Evolutionary conservation across 2,113 vertebrate genomes (phyloP).

Genomic region (Thermophis baileyi): DNA sequence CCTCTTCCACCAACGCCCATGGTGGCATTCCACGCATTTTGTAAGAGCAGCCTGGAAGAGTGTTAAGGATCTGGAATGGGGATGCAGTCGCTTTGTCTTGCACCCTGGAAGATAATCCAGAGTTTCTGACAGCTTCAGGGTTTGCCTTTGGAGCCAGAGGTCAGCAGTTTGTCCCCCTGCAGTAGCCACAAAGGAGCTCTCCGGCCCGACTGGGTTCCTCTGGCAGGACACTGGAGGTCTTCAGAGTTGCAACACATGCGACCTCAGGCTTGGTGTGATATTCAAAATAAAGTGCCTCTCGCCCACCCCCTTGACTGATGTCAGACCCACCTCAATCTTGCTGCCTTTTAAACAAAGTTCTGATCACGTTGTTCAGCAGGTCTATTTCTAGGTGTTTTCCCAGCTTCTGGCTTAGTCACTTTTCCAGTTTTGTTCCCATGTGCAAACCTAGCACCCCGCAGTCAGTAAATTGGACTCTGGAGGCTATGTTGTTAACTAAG

Average conservation of each 20-base stretch:
- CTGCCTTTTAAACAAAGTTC: not conserved
- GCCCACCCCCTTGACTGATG: not conserved
- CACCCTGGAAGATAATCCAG: not conserved
- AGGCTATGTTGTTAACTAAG: not conserved
- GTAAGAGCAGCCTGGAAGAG: not conserved
- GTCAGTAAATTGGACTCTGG: not conserved
- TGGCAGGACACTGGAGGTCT: not conserved
- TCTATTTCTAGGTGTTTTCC: constrained; percentile 27
- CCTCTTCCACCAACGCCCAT: not conserved
- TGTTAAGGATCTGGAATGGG: not conserved
- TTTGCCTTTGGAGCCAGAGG: not conserved
- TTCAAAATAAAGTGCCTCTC: not conserved
- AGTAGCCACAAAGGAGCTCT: not conserved
- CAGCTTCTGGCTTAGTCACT: constrained; percentile 5
- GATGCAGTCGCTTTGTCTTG: not conserved
- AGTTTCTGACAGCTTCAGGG: not conserved
- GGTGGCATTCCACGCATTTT: not conserved
- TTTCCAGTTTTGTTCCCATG: not conserved
- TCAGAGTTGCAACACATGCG: not conserved
- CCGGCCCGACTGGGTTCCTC: not conserved
- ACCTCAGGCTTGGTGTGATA: not conserved
- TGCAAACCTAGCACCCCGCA: not conserved
- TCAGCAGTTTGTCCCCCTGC: not conserved
- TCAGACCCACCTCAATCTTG: not conserved
- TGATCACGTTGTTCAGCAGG: not conserved